Evolutionary conservation across 2,797 vertebrate species (phyloP).

Genomic region (Echiichthys vipera): DNA sequence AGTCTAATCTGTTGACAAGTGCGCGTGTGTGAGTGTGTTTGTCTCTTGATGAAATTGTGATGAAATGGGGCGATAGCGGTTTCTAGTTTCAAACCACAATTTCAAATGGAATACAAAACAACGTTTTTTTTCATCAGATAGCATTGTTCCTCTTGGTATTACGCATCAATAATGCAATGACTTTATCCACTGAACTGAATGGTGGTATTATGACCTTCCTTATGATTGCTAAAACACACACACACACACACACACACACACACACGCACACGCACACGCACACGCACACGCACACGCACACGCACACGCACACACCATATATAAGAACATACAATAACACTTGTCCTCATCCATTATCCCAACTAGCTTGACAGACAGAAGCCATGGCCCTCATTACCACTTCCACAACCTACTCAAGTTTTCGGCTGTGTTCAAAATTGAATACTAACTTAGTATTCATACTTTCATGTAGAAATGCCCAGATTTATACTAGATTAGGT

Average conservation of each 20-base stretch:
- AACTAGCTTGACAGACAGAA: constrained; percentile 32
- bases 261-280: not conserved
- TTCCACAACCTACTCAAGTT: constrained; percentile 32
- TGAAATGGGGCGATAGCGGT: constrained; percentile 49
- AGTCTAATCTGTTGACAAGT: constrained; percentile 51
- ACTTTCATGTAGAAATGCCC: too few species aligned
- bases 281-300: not conserved
- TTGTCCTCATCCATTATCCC: not conserved
- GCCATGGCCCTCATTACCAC: constrained; percentile 44
- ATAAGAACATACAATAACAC: not conserved
- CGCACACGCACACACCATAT: not conserved
- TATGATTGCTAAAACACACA: constrained; percentile 11
- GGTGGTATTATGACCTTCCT: constrained; percentile 24
- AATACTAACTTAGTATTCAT: too few species aligned
- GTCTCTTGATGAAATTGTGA: constrained; percentile 54
- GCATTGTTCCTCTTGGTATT: constrained; percentile 8
- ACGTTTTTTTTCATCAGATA: constrained; percentile 18
- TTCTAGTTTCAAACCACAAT: constrained; percentile 21
- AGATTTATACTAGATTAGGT: too few species aligned
- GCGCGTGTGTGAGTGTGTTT: constrained; percentile 28
- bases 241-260: not conserved
- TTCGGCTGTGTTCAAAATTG: too few species aligned
- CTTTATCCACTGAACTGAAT: constrained; percentile 17
- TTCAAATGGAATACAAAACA: constrained; percentile 39
- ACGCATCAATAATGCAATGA: not conserved